Percentiles rank a stretch among this genome's conserved stretches.
Evolutionary conservation across 2,888 invertebrate species (phyloP).

Genomic region (Oscheius sp.): DNA sequence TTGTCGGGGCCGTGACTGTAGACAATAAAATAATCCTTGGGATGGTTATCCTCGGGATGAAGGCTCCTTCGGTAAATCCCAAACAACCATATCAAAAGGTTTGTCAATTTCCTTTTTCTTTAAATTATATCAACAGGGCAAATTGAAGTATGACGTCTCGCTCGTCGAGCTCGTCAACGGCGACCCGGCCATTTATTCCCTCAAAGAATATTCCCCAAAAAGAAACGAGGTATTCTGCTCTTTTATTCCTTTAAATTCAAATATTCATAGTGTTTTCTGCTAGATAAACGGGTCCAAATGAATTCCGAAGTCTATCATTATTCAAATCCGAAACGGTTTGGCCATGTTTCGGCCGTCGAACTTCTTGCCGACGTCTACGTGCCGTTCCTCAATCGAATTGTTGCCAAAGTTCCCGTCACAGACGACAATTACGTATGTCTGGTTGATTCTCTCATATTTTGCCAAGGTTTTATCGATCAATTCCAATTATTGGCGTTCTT

Average conservation of each 20-base stretch:
- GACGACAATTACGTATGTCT: neutral
- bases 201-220: constrained; percentile 8
- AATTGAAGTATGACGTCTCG: neutral
- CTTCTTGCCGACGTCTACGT: constrained; percentile 1
- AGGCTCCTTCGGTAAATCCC: neutral
- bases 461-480: constrained; percentile 7
- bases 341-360: neutral
- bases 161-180: neutral
- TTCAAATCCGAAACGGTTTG: constrained; percentile 1
- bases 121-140: neutral
- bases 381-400: neutral
- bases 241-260: neutral
- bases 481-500: neutral
- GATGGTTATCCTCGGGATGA: neutral
- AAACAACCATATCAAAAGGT: neutral
- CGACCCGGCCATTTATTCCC: neutral
- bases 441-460: neutral
- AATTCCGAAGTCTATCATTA: constrained; percentile 10
- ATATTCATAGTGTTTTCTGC: neutral
- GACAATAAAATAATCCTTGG: neutral
- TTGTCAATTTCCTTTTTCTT: neutral
- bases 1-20: neutral
- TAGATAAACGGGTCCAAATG: neutral
- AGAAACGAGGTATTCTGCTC: neutral
- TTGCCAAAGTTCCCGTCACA: neutral